Percentiles rank a stretch among this genome's conserved stretches.
phyloP scores from a whole-genome alignment of 2,113 vertebrate genomes.

The Mesitornis unicolor region DNA sequence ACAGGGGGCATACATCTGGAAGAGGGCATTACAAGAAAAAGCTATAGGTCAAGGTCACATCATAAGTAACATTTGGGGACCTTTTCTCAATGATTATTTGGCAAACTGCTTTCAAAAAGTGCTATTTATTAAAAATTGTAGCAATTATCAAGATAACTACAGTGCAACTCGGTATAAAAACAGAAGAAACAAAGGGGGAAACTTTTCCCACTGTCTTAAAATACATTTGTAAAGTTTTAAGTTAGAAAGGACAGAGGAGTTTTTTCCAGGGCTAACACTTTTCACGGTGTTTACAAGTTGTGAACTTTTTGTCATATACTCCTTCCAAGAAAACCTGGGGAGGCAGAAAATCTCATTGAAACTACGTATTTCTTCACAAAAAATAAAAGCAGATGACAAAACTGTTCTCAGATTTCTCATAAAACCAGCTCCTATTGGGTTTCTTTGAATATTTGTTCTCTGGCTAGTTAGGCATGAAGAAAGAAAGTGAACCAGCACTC shows the following conservation, averaged over 20 bases:
- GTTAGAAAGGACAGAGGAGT: neutral
- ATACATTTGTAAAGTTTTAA: neutral
- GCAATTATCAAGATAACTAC: neutral
- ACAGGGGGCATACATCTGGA: neutral
- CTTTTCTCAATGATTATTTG: neutral
- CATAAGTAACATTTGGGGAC: neutral
- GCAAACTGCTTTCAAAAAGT: neutral
- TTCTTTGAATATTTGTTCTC: slow-evolving; percentile 23
- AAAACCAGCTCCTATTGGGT: neutral
- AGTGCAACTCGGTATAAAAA: neutral
- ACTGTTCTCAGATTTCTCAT: neutral
- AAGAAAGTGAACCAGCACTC: neutral
- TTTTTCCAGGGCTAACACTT: neutral
- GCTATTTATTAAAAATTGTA: neutral
- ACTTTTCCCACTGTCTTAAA: neutral
- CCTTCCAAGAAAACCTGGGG: neutral
- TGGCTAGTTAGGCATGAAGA: slow-evolving; percentile 15
- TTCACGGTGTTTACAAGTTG: neutral
- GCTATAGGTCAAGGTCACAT: neutral
- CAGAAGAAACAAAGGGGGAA: accelerated
- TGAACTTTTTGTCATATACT: neutral
- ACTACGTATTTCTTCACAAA: neutral
- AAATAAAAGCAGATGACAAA: neutral
- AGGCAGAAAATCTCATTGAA: neutral
- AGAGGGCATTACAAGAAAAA: neutral